Evolutionary conservation across 2,888 invertebrate genomes (phyloP), one percentile per base, ranked within the genome.

Genomic region (Epistrophe eligans): DNA sequence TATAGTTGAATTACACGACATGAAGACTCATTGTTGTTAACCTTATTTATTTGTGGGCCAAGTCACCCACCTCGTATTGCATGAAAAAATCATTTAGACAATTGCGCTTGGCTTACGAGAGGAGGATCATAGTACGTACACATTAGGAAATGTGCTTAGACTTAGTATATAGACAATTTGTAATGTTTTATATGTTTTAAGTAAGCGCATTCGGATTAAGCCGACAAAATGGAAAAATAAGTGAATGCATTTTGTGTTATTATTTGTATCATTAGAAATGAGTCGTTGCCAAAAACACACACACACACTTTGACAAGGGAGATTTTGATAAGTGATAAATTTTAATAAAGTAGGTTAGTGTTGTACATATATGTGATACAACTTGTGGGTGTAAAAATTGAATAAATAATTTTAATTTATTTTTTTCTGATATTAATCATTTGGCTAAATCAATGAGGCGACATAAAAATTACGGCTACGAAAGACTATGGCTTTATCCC

Each of bases 41-140:
- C 82, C 85, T 73, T 76, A 71, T 87, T 87, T 76, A 76, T 66
- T 82, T 83, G 72, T 83, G 66, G 83, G 72, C 76, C 73, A 85
- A 76, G 66, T 45, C 66, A 43, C 19, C 52, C 77, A 60, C 35
- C 67, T 60, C 17, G 11, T 4, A 50, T 72, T 72, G 67, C 55
- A 50, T 40, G 35, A 48, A 72, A 60, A 55, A 43, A n/a, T n/a
- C 43, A 15, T 67, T 48, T 50, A 62, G n/a, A 58, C 64, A n/a
- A n/a, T 50, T 72, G 24, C 60, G 55, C 66, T 79, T 83, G 83
- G 76, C 79, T 79, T 67, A 79, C 58, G 62, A 52, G 35, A 64
- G 45, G 43, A 74, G 45, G 43, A 74, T 64, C 77, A 62, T 58
- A 60, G n/a, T n/a, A n/a, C n/a, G n/a, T n/a, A n/a, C n/a, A n/a